These are phyloP conservation scores for Sinosuthora webbiana DNA, from an alignment of 2,113 vertebrate species.

Conservation along the genomic window DNA sequence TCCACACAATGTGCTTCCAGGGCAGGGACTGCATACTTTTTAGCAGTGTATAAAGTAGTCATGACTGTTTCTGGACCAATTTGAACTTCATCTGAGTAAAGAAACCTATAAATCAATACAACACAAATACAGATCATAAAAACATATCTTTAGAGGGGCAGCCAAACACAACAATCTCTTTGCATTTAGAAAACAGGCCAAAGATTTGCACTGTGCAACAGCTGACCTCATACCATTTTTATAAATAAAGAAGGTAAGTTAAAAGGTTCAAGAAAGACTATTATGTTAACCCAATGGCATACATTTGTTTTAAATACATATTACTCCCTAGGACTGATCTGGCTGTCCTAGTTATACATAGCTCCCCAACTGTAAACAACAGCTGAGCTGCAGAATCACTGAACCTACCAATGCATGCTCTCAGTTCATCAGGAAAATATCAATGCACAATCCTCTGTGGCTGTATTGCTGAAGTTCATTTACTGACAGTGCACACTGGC, in stretches of 20 bases:
- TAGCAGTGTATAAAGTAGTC: slow-evolving; percentile 92
- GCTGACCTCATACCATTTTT: background rate
- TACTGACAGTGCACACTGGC: background rate
- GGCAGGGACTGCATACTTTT: slow-evolving; percentile 92
- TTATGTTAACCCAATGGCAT: background rate
- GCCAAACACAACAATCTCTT: background rate
- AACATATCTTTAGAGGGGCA: background rate
- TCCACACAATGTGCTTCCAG: slow-evolving; percentile 91
- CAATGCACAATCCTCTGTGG: background rate
- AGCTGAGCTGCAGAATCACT: slow-evolving; percentile 29
- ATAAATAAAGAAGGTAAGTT: background rate
- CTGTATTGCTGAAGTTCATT: background rate
- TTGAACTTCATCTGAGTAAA: slow-evolving; percentile 94
- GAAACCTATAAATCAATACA: slow-evolving; percentile 80
- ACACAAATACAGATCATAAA: slow-evolving; percentile 21
- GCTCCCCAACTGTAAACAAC: slow-evolving; percentile 3
- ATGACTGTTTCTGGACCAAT: slow-evolving; percentile 95
- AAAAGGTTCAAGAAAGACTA: background rate
- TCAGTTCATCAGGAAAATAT: background rate
- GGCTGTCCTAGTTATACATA: slow-evolving; percentile 20
- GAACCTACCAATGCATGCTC: background rate
- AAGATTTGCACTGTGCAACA: background rate
- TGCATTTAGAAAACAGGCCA: background rate
- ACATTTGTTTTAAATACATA: background rate
- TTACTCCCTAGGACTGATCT: background rate